These are phyloP conservation scores for Heliothis peltigera DNA, from an alignment of 2,888 invertebrate species.

Conservation along the genomic window DNA sequence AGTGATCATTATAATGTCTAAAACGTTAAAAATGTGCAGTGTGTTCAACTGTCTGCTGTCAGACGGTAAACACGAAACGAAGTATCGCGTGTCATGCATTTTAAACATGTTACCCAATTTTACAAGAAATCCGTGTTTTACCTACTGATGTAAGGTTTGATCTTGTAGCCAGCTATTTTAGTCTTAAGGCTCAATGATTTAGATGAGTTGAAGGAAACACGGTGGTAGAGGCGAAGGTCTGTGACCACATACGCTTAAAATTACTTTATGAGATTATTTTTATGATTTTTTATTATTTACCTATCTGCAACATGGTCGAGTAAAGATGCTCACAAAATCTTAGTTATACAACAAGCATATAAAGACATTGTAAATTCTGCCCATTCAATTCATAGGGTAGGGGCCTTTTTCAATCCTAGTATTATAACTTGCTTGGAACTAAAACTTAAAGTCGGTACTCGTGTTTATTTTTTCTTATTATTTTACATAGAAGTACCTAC, in stretches of 20 bases:
- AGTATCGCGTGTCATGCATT: slow-evolving; percentile 59
- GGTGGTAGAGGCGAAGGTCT: background rate
- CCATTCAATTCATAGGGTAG: too few relatives aligned
- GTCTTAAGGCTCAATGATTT: slow-evolving; percentile 6
- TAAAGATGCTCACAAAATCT: too few relatives aligned
- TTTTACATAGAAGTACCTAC: too few relatives aligned
- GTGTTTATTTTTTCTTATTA: too few relatives aligned
- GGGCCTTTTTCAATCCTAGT: too few relatives aligned
- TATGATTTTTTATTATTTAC: background rate
- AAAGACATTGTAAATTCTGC: too few relatives aligned
- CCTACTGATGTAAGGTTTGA: slow-evolving; percentile 37
- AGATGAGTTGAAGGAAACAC: slow-evolving; percentile 10
- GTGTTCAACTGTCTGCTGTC: slow-evolving; percentile 32
- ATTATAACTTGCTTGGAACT: too few relatives aligned
- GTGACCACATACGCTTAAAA: too few relatives aligned
- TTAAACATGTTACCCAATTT: slow-evolving; percentile 65
- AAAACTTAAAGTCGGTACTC: too few relatives aligned
- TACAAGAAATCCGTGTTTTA: slow-evolving; percentile 43
- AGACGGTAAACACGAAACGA: slow-evolving; percentile 52
- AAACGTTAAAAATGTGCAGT: slow-evolving; percentile 26
- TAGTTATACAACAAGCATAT: too few relatives aligned
- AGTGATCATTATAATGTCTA: slow-evolving; percentile 11
- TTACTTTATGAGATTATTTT: background rate
- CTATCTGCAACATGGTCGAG: background rate
- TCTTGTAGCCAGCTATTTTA: slow-evolving; percentile 14